These are phyloP conservation scores for Sphinx pinastri DNA, from an alignment of 2,888 invertebrate genomes.

Conservation along the genomic window DNA sequence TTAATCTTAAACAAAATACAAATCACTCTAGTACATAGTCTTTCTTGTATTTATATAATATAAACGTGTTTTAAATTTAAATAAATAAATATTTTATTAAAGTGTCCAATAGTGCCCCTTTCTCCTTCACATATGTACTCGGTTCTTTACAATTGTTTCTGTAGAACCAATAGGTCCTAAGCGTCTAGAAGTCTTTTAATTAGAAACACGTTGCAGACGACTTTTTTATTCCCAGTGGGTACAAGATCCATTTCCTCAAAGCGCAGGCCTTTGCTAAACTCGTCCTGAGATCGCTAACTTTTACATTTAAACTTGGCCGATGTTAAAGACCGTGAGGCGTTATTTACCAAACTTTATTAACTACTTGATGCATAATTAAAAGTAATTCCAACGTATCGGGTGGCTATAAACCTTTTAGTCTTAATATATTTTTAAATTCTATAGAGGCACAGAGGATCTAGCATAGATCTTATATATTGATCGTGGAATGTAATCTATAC, in stretches of 20 bases:
- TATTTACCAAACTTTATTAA: slow-evolving; percentile 29
- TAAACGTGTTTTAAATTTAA: too few species aligned
- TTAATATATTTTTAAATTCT: not conserved
- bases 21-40: too few species aligned
- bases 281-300: slow-evolving; percentile 27
- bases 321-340: not conserved
- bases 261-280: slow-evolving; percentile 13
- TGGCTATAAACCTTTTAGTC: too few species aligned
- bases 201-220: not conserved
- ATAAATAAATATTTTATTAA: too few species aligned
- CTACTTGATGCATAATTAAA: slow-evolving; percentile 28
- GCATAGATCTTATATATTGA: too few species aligned
- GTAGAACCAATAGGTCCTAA: not conserved
- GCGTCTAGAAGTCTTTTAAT: not conserved
- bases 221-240: not conserved
- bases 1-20: too few species aligned
- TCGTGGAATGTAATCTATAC: too few species aligned
- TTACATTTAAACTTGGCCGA: slow-evolving; percentile 33
- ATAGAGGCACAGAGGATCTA: too few species aligned
- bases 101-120: too few species aligned
- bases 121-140: too few species aligned
- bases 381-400: not conserved
- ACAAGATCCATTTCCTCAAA: slow-evolving; percentile 12
- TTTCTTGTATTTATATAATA: too few species aligned
- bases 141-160: not conserved